These are phyloP conservation scores for Cotesia typhae DNA, from an alignment of 1,140 invertebrate genomes.

Conservation along the genomic window DNA sequence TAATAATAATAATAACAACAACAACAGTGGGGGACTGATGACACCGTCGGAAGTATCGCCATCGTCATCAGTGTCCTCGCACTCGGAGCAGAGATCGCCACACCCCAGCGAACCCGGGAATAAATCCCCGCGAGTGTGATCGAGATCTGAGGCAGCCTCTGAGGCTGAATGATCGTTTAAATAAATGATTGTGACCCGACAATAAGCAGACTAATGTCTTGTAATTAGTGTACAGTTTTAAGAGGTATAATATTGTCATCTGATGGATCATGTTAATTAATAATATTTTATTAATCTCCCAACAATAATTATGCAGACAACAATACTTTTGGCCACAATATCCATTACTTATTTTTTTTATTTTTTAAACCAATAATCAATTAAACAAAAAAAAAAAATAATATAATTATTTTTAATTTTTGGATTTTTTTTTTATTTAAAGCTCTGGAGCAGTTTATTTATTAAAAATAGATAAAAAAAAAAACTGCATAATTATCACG, in stretches of 20 bases:
- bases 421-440: no score
- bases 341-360: no score
- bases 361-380: no score
- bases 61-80: conserved; percentile 62
- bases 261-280: conserved; percentile 20
- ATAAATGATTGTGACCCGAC: conserved; percentile 49
- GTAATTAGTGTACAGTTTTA: conserved; percentile 66
- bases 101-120: conserved; percentile 57
- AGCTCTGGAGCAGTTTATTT: background rate
- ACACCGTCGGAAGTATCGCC: conserved; percentile 60
- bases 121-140: conserved; percentile 64
- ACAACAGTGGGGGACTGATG: conserved; percentile 39
- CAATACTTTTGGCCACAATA: no score
- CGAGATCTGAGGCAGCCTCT: conserved; percentile 23
- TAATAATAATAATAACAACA: no score
- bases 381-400: no score
- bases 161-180: conserved; percentile 12
- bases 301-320: no score
- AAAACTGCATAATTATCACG: background rate
- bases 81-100: conserved; percentile 61
- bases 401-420: no score
- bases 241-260: conserved; percentile 32
- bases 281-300: background rate
- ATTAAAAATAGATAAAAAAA: conserved; percentile 5
- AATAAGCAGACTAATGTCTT: conserved; percentile 61